Conservation (phyloP, 2,888 invertebrate genomes). For the Sipha maydis region DNA sequence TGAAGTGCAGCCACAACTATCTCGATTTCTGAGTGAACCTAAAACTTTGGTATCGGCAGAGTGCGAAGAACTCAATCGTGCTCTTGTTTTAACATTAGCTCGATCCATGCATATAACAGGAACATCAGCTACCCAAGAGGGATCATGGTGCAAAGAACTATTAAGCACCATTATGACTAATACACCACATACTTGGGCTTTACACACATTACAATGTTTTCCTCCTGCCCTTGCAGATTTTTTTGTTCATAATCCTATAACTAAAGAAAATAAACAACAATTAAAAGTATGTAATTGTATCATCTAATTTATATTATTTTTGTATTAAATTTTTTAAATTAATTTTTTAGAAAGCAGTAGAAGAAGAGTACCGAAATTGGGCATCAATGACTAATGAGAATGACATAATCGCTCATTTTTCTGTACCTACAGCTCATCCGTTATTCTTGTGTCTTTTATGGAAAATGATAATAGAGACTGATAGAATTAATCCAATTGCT, state of each 20-base stretch:
- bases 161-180: constrained; percentile 90
- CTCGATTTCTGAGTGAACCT: constrained; percentile 88
- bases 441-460: constrained; percentile 92
- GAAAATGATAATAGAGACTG: constrained; percentile 95
- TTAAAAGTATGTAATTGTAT: constrained; percentile 72
- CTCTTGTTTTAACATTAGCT: constrained; percentile 91
- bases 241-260: constrained; percentile 83
- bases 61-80: constrained; percentile 93
- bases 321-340: neutral
- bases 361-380: constrained; percentile 96
- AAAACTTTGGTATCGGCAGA: constrained; percentile 92
- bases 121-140: constrained; percentile 72
- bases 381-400: constrained; percentile 96
- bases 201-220: constrained; percentile 91
- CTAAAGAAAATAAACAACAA: constrained; percentile 89
- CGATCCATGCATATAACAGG: constrained; percentile 88
- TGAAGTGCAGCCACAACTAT: constrained; percentile 93
- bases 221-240: constrained; percentile 90
- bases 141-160: constrained; percentile 90
- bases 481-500: constrained; percentile 92
- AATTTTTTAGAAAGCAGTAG: constrained; percentile 79
- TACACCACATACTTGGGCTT: constrained; percentile 95
- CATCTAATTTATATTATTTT: neutral
- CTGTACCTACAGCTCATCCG: constrained; percentile 90
- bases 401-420: constrained; percentile 95